A percentile compares a stretch with the other conserved stretches of the same genome.
Conservation (phyloP, 1,140 invertebrate genomes). For the Scaptomyza graminum region DNA sequence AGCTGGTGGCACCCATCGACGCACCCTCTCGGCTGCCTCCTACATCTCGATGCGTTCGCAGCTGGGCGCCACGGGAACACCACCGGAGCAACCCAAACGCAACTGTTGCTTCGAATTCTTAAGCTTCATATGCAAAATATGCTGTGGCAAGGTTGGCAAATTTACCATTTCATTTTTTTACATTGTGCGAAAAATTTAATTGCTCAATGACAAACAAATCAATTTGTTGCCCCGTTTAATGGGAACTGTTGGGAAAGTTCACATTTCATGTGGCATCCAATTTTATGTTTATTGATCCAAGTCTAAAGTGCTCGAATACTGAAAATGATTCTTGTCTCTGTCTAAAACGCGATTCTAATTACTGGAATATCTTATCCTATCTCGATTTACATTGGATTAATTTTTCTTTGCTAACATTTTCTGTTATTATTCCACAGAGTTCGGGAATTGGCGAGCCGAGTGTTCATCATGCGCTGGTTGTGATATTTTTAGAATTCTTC, state of each 20-base stretch:
- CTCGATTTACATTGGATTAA: not conserved
- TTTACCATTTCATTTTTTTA: conserved; percentile 7
- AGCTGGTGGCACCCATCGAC: conserved; percentile 49
- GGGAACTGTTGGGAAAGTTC: no score
- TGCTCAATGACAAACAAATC: conserved; percentile 54
- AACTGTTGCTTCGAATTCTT: conserved; percentile 68
- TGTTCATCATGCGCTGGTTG: conserved; percentile 98
- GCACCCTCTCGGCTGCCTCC: conserved; percentile 66
- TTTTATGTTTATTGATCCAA: no score
- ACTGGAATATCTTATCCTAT: not conserved
- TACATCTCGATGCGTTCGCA: conserved; percentile 75
- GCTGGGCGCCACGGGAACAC: conserved; percentile 33
- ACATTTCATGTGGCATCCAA: no score
- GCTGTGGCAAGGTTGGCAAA: conserved; percentile 69
- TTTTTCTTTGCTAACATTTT: conserved; percentile 5
- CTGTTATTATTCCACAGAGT: conserved; percentile 64
- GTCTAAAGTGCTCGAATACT: no score
- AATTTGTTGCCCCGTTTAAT: conserved; percentile 16
- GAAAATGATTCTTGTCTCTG: no score
- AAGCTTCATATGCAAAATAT: conserved; percentile 51
- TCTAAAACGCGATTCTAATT: not conserved
- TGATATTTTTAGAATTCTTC: conserved; percentile 99
- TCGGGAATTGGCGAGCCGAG: conserved; percentile 96
- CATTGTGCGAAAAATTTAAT: conserved; percentile 26
- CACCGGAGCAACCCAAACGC: conserved; percentile 40